phyloP scores from a whole-genome alignment of 53 echinoderm and acorn worm species.

The Paracentrotus lividus region DNA sequence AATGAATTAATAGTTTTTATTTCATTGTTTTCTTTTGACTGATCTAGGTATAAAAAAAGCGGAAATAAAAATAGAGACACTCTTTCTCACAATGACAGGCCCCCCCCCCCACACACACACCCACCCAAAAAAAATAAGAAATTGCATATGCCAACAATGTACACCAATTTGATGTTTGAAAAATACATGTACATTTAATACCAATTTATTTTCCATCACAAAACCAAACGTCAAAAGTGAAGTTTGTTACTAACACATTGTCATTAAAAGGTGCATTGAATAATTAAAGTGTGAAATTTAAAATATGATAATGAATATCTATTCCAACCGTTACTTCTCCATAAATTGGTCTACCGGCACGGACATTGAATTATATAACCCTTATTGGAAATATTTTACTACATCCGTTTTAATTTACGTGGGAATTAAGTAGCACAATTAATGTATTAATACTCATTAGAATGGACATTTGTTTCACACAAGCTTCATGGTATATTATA shows the following conservation, averaged over 20 bases:
- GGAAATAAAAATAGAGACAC: too few species aligned
- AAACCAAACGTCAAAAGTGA: background rate
- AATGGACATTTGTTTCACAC: background rate
- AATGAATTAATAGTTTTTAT: too few species aligned
- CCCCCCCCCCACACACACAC: background rate
- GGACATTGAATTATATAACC: background rate
- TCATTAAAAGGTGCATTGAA: background rate
- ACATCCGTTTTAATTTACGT: background rate
- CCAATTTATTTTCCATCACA: background rate
- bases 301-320: background rate
- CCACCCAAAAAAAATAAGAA: too few species aligned
- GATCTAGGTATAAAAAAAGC: too few species aligned
- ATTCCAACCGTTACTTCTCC: background rate
- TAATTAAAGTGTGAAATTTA: background rate
- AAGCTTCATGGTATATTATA: background rate
- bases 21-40: too few species aligned
- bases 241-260: background rate
- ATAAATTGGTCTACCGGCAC: background rate
- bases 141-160: background rate
- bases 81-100: too few species aligned
- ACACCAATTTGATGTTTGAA: background rate
- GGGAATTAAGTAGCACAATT: too few species aligned
- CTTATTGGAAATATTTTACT: background rate
- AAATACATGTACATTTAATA: conserved; percentile 51
- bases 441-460: background rate